Conservation (phyloP, 2,797 vertebrate species). For the Spinus pinus region DNA sequence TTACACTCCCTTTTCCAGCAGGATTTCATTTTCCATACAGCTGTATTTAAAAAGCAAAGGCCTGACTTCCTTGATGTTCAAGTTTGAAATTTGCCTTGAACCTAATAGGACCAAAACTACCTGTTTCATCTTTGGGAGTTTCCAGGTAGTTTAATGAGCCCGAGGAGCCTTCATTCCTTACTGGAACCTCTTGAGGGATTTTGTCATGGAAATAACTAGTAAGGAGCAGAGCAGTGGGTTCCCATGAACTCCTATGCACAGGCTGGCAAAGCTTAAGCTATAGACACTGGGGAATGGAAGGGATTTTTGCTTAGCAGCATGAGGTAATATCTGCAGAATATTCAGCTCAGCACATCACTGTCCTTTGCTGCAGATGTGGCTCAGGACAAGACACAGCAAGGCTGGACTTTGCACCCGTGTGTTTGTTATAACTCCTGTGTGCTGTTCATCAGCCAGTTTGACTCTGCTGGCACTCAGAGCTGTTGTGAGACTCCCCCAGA, state of each 20-base stretch:
- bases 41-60: slow-evolving; percentile 29
- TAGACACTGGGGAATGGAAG: neutral
- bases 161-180: slow-evolving; percentile 12
- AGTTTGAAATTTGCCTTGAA: slow-evolving; percentile 41
- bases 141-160: slow-evolving; percentile 34
- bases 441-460: neutral
- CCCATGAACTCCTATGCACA: neutral
- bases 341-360: neutral
- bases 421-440: neutral
- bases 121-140: slow-evolving; percentile 15
- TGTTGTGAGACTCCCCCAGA: neutral
- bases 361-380: neutral
- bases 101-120: neutral
- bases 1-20: neutral
- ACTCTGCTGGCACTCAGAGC: neutral
- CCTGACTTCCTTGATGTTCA: neutral
- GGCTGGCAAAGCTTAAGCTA: neutral
- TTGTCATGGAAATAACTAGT: slow-evolving; percentile 14
- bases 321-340: neutral
- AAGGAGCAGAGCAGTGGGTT: neutral
- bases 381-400: neutral
- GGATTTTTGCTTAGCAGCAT: neutral
- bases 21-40: neutral
- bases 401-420: neutral
- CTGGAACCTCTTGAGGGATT: slow-evolving; percentile 30